Evolutionary conservation across 2,113 vertebrate genomes (phyloP), one percentile per base, ranked within the genome.

Genomic region (Amphiprion ocellaris): DNA sequence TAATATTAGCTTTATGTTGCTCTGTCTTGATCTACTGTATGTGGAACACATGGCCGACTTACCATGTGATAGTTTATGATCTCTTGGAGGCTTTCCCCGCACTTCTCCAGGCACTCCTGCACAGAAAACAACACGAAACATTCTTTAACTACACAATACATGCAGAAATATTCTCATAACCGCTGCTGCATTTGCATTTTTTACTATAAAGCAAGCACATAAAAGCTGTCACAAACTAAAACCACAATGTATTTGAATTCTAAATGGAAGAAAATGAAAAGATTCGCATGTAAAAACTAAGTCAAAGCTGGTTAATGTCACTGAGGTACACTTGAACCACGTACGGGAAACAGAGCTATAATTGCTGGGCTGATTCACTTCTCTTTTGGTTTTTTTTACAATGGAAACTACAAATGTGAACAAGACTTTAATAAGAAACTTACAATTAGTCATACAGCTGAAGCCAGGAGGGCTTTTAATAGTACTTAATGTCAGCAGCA

Each of bases 51-150:
- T 68, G 44, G 23, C 10, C 5, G 39, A 81, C 96, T 92, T 86
- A 99, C 98, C 96, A 97, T 99, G 94, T 99, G 98, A 81, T 98
- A 98, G 95, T 98, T 99, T 82, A 97, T 96, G 94, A 98, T 98
- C 89, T 99, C 98, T 91, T 99, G 98, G 46, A 99, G 95, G 81
- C 97, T 98, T 89, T 98, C 97, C 16, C 97, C 96, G 6, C 97
- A 99, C 83, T 98, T 97, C 86, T 98, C 97, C 84, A 99, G 93
- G 80, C 97, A 99, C 86, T 97, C 97, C 98, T 99, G 87, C 60
- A 83, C 86, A 73, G 24, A 89, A 83, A 83, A 89, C 14, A 86
- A 55, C 53, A 62, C 39, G 59, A 16, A 74, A 0, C 14, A 23
- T 47, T 26, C 37, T 77, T 75, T 62, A 85, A 67, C 54, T 7